Evolutionary conservation across 2,888 invertebrate species (phyloP).

Genomic region (Drosophila bunnanda): DNA sequence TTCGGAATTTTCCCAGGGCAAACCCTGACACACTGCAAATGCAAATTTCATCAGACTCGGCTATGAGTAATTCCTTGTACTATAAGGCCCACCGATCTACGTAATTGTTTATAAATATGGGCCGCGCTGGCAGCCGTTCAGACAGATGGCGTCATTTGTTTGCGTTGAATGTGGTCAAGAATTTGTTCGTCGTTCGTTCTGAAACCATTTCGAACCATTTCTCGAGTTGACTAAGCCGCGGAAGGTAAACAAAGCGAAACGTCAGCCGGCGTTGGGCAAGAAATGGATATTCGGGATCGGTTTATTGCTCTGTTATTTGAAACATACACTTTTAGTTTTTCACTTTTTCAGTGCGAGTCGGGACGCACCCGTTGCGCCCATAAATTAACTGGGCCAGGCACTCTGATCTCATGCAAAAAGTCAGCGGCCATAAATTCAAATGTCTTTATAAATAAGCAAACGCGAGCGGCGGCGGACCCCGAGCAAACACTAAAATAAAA

Average conservation of each 20-base stretch:
- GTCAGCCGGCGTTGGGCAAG: constrained; percentile 29
- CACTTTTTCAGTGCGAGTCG: constrained; percentile 10
- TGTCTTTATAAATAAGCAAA: constrained; percentile 74
- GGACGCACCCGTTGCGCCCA: constrained; percentile 50
- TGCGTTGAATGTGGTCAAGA: constrained; percentile 49
- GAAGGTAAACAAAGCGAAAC: constrained; percentile 28
- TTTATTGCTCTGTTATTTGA: constrained; percentile 44
- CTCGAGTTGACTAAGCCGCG: constrained; percentile 46
- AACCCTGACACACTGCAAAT: background rate
- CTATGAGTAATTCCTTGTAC: constrained; percentile 15
- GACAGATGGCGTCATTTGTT: constrained; percentile 57
- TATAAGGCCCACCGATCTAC: constrained; percentile 26
- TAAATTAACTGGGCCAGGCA: constrained; percentile 60
- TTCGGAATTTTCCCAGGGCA: background rate
- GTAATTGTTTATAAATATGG: constrained; percentile 61
- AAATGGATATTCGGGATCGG: constrained; percentile 22
- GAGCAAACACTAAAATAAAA: constrained; percentile 35
- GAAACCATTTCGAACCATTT: constrained; percentile 7
- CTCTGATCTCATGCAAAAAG: constrained; percentile 71
- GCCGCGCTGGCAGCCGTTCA: constrained; percentile 23
- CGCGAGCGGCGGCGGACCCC: constrained; percentile 26
- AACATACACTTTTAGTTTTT: constrained; percentile 53
- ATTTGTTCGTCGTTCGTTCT: constrained; percentile 22
- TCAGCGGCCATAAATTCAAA: constrained; percentile 69
- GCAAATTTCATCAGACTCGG: constrained; percentile 14